Conservation (phyloP, 2,888 invertebrate genomes). For the Xiphydria camelus region DNA sequence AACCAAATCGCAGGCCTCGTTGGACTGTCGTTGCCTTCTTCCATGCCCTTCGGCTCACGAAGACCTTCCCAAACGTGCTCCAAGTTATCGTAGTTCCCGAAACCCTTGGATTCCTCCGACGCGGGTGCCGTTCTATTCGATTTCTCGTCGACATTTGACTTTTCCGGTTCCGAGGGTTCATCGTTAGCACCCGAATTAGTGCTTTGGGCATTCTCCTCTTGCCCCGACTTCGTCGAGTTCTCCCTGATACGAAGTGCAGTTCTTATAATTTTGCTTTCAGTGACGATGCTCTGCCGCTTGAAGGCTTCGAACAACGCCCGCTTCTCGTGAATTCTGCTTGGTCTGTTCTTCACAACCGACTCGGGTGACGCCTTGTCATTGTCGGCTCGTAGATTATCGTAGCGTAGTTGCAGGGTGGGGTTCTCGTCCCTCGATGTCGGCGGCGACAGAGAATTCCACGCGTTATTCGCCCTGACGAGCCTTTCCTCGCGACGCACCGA, state of each 20-base stretch:
- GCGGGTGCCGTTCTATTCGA: constrained; percentile 36
- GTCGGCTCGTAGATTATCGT: constrained; percentile 45
- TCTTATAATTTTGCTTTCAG: constrained; percentile 47
- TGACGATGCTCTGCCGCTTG: constrained; percentile 44
- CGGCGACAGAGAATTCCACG: constrained; percentile 43
- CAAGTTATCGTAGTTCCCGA: constrained; percentile 67
- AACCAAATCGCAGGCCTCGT: constrained; percentile 73
- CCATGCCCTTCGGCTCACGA: constrained; percentile 31
- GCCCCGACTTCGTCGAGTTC: constrained; percentile 26
- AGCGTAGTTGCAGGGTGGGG: constrained; percentile 39
- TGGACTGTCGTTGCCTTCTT: constrained; percentile 57
- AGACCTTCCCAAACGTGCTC: constrained; percentile 54
- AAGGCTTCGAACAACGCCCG: constrained; percentile 44
- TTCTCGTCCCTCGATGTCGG: constrained; percentile 31
- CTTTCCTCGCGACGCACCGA: constrained; percentile 38
- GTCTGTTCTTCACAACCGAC: constrained; percentile 22
- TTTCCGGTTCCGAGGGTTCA: constrained; percentile 57
- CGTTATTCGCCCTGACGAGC: constrained; percentile 44
- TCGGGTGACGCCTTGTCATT: constrained; percentile 25
- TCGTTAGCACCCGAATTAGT: constrained; percentile 30
- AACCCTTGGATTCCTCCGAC: constrained; percentile 56
- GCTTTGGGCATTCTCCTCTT: constrained; percentile 20
- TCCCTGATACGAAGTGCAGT: constrained; percentile 47
- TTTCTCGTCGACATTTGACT: constrained; percentile 31
- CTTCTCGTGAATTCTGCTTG: constrained; percentile 38